Conservation (phyloP, 2,113 vertebrate genomes). For the Nothocercus julius region DNA sequence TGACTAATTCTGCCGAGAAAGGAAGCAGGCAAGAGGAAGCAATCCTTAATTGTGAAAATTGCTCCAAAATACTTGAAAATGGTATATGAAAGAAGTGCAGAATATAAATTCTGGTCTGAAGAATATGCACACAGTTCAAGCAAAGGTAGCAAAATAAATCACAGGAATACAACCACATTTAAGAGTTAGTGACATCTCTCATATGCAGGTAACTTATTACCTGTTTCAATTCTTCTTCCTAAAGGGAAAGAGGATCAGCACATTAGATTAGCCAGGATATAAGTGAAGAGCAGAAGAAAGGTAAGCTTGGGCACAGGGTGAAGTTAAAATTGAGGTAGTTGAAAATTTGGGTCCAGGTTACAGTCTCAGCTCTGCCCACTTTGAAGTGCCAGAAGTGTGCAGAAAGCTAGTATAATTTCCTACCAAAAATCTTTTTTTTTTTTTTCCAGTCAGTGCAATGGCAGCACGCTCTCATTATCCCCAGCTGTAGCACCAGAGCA, state of each 20-base stretch:
- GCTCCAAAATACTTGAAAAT: background rate
- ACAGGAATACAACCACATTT: constrained; percentile 62
- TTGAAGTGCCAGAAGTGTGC: background rate
- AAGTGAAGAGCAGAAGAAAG: constrained; percentile 24
- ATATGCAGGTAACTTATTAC: constrained; percentile 82
- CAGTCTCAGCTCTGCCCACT: background rate
- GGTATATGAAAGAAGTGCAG: constrained; percentile 31
- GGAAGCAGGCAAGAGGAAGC: background rate
- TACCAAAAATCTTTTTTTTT: background rate
- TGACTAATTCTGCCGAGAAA: background rate
- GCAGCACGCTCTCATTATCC: background rate
- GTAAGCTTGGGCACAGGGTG: background rate
- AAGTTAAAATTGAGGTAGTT: background rate
- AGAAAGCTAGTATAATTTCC: background rate
- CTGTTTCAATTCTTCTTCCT: constrained; percentile 92
- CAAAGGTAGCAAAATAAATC: constrained; percentile 66
- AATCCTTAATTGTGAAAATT: background rate
- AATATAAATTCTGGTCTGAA: constrained; percentile 71
- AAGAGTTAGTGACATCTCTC: constrained; percentile 76
- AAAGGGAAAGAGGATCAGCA: constrained; percentile 81
- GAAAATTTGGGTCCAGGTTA: background rate
- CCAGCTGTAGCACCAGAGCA: background rate
- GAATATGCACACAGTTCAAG: constrained; percentile 74
- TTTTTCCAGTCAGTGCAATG: background rate
- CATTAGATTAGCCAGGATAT: constrained; percentile 65